Percentiles rank a stretch among this genome's conserved stretches.
These are phyloP conservation scores for Diadophis punctatus DNA, from an alignment of 2,113 vertebrate species.

Conservation along the genomic window DNA sequence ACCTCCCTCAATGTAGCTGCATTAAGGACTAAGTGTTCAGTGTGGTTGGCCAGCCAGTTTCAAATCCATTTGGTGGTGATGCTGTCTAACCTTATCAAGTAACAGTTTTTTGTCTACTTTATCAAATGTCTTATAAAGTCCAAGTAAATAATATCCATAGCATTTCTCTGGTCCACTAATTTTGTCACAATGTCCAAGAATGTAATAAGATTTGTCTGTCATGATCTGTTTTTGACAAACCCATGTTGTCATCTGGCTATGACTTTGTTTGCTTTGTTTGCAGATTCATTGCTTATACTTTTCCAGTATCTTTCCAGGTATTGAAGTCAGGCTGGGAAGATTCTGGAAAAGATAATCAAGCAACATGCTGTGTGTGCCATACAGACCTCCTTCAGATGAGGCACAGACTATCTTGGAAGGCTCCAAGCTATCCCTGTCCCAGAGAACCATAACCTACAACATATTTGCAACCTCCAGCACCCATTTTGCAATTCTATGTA, in stretches of 20 bases:
- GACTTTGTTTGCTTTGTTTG: neutral
- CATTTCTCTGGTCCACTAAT: too few relatives aligned
- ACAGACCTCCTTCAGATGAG: neutral
- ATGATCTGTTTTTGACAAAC: too few relatives aligned
- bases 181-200: too few relatives aligned
- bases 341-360: neutral
- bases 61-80: too few relatives aligned
- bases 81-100: neutral
- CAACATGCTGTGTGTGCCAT: neutral
- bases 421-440: neutral
- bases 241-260: too few relatives aligned
- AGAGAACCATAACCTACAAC: neutral
- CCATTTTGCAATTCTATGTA: neutral
- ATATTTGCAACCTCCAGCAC: neutral
- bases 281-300: neutral
- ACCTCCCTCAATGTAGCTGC: too few relatives aligned
- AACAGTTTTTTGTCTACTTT: neutral
- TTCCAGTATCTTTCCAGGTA: neutral
- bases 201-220: too few relatives aligned
- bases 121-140: neutral
- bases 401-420: neutral
- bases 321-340: neutral
- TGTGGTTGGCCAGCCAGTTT: too few relatives aligned
- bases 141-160: too few relatives aligned
- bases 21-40: too few relatives aligned